phyloP scores from a whole-genome alignment of 2,888 invertebrate species.

The Adelognathus sp. region DNA sequence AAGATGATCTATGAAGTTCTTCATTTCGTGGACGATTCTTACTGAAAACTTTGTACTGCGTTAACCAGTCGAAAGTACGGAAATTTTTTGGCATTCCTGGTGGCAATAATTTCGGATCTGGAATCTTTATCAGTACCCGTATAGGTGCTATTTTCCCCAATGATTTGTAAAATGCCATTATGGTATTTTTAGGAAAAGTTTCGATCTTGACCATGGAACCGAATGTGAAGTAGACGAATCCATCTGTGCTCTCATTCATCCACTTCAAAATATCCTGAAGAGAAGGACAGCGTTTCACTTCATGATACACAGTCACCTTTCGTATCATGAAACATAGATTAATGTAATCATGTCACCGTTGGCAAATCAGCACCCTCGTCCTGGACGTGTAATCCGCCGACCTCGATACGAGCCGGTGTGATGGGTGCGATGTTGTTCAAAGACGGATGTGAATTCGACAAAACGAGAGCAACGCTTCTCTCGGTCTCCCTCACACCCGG shows the following conservation, averaged over 20 bases:
- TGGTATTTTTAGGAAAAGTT: conserved; percentile 63
- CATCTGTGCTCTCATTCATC: conserved; percentile 68
- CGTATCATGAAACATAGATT: too few relatives aligned
- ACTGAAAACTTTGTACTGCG: conserved; percentile 71
- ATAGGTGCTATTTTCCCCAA: conserved; percentile 68
- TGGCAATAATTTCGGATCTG: conserved; percentile 58
- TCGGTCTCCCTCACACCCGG: conserved; percentile 80
- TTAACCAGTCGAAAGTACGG: conserved; percentile 65
- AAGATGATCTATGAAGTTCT: neutral
- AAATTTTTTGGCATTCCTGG: conserved; percentile 69
- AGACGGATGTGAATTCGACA: conserved; percentile 82
- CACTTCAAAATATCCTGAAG: conserved; percentile 69
- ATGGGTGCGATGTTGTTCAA: conserved; percentile 81
- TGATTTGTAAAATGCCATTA: conserved; percentile 63
- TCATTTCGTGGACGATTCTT: conserved; percentile 17
- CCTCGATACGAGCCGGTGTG: conserved; percentile 81
- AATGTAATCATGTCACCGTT: conserved; percentile 8
- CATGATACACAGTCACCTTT: too few relatives aligned
- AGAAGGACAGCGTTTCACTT: neutral
- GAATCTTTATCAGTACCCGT: conserved; percentile 68
- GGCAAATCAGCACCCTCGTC: conserved; percentile 59
- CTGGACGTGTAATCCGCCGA: conserved; percentile 83
- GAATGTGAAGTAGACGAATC: conserved; percentile 72
- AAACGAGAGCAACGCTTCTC: conserved; percentile 80
- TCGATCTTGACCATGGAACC: conserved; percentile 72